These are phyloP conservation scores for Siniperca undulata DNA, from an alignment of 2,797 vertebrate species.

Conservation along the genomic window DNA sequence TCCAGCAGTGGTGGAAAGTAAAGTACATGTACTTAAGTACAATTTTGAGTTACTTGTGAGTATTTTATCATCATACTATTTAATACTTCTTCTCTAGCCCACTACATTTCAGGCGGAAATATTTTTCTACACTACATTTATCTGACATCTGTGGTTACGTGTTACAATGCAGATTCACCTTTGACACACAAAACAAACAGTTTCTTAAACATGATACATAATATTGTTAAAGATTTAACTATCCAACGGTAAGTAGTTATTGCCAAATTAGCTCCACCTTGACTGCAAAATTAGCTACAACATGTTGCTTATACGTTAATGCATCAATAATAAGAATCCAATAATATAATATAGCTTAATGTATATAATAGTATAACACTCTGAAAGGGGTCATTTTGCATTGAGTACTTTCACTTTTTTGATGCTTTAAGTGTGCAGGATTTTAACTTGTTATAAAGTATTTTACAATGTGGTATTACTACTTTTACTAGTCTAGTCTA, in stretches of 20 bases:
- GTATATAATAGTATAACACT: not conserved
- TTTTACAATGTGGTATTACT: not conserved
- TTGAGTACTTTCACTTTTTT: not conserved
- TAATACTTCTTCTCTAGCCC: not conserved
- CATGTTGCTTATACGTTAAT: not conserved
- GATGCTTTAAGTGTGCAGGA: not conserved
- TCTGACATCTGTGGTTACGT: not conserved
- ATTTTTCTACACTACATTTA: not conserved
- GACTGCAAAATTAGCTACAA: not conserved
- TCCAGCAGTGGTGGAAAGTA: not conserved
- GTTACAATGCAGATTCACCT: not conserved
- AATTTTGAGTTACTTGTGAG: not conserved
- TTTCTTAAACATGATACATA: not conserved
- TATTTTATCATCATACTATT: not conserved
- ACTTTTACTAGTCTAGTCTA: not conserved
- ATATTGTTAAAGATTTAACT: not conserved
- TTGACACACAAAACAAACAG: not conserved
- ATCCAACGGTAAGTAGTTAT: not conserved
- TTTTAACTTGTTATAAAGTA: not conserved
- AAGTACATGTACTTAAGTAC: not conserved
- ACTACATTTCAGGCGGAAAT: not conserved
- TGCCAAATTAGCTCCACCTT: not conserved
- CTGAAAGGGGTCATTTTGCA: not conserved
- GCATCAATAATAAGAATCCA: not conserved
- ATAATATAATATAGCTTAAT: not conserved